These are phyloP conservation scores for Fukomys damarensis DNA, from an alignment of 2,113 vertebrate species.

Conservation along the genomic window DNA sequence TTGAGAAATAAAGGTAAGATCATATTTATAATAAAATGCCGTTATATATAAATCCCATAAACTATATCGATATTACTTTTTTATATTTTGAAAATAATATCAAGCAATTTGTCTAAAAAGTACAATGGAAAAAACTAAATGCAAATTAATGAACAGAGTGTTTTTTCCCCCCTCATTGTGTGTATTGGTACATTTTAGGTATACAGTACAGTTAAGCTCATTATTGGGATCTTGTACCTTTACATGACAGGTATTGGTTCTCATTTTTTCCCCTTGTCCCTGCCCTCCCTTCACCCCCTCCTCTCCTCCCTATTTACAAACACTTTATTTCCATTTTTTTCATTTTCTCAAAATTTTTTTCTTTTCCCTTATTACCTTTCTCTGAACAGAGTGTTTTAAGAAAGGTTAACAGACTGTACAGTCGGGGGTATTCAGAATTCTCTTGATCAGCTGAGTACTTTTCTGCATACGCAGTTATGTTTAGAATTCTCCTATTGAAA, in stretches of 20 bases:
- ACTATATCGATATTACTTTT: background rate
- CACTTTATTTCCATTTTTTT: too few species aligned
- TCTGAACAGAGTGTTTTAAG: background rate
- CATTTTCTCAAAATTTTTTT: too few species aligned
- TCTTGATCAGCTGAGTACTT: background rate
- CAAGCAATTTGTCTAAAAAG: background rate
- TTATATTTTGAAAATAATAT: background rate
- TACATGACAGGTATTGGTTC: too few species aligned
- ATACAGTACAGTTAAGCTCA: too few species aligned
- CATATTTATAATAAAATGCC: background rate
- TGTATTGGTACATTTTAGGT: too few species aligned
- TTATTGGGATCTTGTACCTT: too few species aligned
- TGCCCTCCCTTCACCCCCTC: too few species aligned
- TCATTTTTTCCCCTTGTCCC: too few species aligned
- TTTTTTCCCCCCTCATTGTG: too few species aligned
- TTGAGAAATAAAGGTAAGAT: background rate
- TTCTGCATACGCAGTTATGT: background rate
- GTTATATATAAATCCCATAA: background rate
- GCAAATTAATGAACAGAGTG: background rate
- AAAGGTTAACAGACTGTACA: background rate
- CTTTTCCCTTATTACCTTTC: too few species aligned
- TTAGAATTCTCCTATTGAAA: background rate
- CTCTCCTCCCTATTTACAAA: too few species aligned
- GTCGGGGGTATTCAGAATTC: too few species aligned
- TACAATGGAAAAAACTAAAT: background rate